Conservation (phyloP, 1,140 invertebrate genomes). For the Zaprionus ghesquierei region DNA sequence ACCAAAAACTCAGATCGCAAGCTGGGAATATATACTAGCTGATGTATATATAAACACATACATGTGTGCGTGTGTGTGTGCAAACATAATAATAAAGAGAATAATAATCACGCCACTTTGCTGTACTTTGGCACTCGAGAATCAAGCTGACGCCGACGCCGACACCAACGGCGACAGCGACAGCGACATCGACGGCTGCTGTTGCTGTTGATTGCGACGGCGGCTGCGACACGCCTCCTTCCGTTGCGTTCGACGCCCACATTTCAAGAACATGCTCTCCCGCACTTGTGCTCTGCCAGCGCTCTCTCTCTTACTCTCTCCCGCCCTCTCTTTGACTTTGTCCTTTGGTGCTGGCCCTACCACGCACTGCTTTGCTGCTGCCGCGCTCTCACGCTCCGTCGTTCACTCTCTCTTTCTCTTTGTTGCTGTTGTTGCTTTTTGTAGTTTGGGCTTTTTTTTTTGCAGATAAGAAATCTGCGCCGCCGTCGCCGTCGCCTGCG, state of each 20-base stretch:
- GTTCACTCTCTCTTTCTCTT: not conserved
- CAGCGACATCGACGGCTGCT: conserved; percentile 1
- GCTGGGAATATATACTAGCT: not conserved
- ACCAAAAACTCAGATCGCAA: conserved; percentile 23
- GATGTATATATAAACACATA: not conserved
- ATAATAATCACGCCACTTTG: conserved; percentile 77
- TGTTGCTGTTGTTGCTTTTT: conserved; percentile 3
- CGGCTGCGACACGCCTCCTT: conserved; percentile 25
- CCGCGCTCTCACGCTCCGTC: not conserved
- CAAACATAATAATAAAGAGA: conserved; percentile 57
- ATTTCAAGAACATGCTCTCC: conserved; percentile 12
- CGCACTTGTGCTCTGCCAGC: too few relatives aligned
- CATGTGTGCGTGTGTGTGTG: conserved; percentile 6
- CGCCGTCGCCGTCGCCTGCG: conserved; percentile 6
- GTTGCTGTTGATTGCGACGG: conserved; percentile 10
- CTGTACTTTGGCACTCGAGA: conserved; percentile 57
- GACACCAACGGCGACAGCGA: not conserved
- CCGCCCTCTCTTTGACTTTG: conserved; percentile 2
- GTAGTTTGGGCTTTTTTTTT: not conserved
- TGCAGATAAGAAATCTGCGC: conserved; percentile 42
- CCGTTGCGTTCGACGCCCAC: conserved; percentile 32
- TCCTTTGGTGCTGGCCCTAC: conserved; percentile 16
- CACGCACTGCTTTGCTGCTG: not conserved
- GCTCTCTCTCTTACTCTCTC: too few relatives aligned
- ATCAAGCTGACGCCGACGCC: not conserved